Conservation (phyloP, 2,888 invertebrate genomes). For the Dasypogon diadema region DNA sequence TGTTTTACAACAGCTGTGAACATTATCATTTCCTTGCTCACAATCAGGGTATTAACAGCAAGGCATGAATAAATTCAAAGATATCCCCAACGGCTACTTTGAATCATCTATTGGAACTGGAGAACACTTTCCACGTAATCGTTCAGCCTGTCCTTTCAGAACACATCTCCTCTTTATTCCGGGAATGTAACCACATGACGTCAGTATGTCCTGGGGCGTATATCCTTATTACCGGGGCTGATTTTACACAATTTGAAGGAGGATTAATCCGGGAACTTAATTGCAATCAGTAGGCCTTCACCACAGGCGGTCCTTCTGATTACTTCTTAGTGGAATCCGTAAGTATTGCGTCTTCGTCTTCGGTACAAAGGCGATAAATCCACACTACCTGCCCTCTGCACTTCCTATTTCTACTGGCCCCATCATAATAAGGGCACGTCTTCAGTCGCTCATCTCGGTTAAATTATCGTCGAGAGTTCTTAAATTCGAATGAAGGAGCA, state of each 20-base stretch:
- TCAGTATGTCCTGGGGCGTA: conserved; percentile 31
- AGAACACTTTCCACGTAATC: no score
- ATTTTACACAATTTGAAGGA: conserved; percentile 18
- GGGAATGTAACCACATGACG: conserved; percentile 21
- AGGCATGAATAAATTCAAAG: no score
- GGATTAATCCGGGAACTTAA: conserved; percentile 37
- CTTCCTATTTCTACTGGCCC: neutral
- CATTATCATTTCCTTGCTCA: no score
- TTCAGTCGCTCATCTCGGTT: conserved; percentile 19
- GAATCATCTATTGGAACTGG: no score
- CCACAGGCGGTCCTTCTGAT: conserved; percentile 40
- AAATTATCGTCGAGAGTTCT: conserved; percentile 44
- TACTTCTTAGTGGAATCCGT: conserved; percentile 25
- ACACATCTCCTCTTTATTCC: neutral
- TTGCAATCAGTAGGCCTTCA: conserved; percentile 41
- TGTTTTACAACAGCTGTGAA: no score
- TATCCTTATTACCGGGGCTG: conserved; percentile 36
- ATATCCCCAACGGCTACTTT: no score
- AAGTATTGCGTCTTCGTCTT: conserved; percentile 3
- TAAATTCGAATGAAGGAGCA: conserved; percentile 41
- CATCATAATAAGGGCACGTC: neutral
- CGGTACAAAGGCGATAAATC: neutral
- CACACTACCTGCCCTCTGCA: neutral
- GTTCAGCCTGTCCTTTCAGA: no score
- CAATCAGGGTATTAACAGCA: no score